phyloP scores from a whole-genome alignment of 1,140 invertebrate genomes.

The Cheumatopsyche charites region DNA sequence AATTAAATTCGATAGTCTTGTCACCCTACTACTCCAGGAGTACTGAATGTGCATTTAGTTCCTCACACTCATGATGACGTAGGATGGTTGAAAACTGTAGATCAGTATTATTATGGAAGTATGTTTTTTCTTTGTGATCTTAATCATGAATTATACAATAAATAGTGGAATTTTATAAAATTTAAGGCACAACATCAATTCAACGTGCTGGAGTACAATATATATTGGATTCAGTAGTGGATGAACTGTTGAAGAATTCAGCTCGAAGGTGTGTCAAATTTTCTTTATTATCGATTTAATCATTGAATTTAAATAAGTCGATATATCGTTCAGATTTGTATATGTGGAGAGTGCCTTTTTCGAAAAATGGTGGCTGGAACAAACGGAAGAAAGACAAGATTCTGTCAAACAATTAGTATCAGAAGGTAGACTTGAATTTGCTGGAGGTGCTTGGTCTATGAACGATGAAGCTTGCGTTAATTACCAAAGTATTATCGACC shows the following conservation, averaged over 20 bases:
- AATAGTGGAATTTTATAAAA: not conserved
- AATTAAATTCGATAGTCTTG: slow-evolving; percentile 63
- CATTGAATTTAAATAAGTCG: not conserved
- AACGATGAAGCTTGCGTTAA: slow-evolving; percentile 93
- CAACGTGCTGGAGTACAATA: slow-evolving; percentile 87
- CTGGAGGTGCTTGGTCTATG: slow-evolving; percentile 88
- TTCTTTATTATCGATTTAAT: not conserved
- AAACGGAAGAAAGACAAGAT: slow-evolving; percentile 65
- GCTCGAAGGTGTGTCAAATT: slow-evolving; percentile 61
- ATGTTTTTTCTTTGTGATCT: slow-evolving; percentile 49
- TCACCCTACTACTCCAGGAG: slow-evolving; percentile 59
- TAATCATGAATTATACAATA: slow-evolving; percentile 12
- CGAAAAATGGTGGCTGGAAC: slow-evolving; percentile 88
- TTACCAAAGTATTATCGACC: slow-evolving; percentile 93
- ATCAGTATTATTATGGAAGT: slow-evolving; percentile 89
- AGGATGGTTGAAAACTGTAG: slow-evolving; percentile 92
- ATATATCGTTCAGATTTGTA: slow-evolving; percentile 73
- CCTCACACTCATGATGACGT: slow-evolving; percentile 88
- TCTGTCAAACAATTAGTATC: slow-evolving; percentile 67
- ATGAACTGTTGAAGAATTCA: slow-evolving; percentile 76
- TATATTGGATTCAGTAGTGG: slow-evolving; percentile 88
- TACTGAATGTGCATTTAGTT: slow-evolving; percentile 84
- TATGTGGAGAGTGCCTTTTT: slow-evolving; percentile 89
- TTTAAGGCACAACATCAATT: slow-evolving; percentile 53
- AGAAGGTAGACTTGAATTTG: slow-evolving; percentile 86